Base-by-base conservation (phyloP, 1,140 invertebrate genomes). In the Delia radicum region DNA sequence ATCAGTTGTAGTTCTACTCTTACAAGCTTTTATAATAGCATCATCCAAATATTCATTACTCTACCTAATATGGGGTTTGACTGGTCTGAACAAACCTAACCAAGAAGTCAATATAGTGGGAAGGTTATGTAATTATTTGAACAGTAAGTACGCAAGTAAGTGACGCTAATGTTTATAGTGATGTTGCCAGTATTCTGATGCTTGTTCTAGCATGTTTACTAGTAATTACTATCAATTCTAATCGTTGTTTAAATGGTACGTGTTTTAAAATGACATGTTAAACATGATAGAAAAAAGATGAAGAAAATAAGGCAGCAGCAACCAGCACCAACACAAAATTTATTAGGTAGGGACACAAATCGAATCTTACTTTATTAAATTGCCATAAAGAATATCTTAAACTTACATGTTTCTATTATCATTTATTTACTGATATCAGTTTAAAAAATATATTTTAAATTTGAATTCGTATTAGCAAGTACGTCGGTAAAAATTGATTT, bases 151-250 rank as follows among this genome's bases (percentile, higher is more conserved):
- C 18, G 67, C 46, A 33, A 67, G 27, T 24, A 46, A n/a, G 65
- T 55, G 21, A 29, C 63, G n/a, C 13, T 29, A 26, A 42, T 7
- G 29, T 46, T 55, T n/a, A 21, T 55, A 21, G 15, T 55, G n/a
- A 21, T 55, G 48, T 7, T 55, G 48, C 5, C 37, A 1, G 7
- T 42, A 10, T 5, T 42, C 37, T 55, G 65, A 21, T 69, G 65
- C 21, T 69, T 69, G 15, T 69, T 31, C 7, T 37, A 33, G 31
- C 74, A 75, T 75, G 46, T 71, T 48, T 71, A 46, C 75, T 12
- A 79, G 79, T 82, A 84, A 84, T 84, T 84, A 82, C 78, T 82
- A 84, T 84, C 82, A 84, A 84, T 84, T 84, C 82, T 82, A 84
- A 84, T 84, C 78, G 81, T 62, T 79, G 82, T 81, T 81, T 84